Evolutionary conservation across 2,888 invertebrate species (phyloP).

Genomic region (Slavum lentiscoides): DNA sequence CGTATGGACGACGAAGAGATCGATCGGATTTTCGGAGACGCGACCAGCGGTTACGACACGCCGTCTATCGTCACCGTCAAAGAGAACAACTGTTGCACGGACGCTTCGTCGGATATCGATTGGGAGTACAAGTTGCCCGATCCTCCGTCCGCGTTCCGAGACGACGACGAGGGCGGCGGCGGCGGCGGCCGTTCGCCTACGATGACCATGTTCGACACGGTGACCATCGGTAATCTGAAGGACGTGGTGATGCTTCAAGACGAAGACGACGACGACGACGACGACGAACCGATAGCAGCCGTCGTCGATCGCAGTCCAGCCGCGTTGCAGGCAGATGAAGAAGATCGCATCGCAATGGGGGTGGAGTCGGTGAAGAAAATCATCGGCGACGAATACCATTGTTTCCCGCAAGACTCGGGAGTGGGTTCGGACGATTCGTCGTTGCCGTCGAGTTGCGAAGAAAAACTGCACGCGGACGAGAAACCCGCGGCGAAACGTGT

Average conservation of each 20-base stretch:
- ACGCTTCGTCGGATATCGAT: constrained; percentile 55
- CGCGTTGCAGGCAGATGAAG: not conserved
- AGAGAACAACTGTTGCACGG: constrained; percentile 12
- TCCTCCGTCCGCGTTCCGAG: constrained; percentile 62
- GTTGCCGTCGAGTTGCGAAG: constrained; percentile 53
- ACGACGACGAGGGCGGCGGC: constrained; percentile 46
- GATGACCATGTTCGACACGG: constrained; percentile 57
- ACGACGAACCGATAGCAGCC: not conserved
- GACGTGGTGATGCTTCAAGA: constrained; percentile 48
- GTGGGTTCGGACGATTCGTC: constrained; percentile 55
- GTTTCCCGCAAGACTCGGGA: constrained; percentile 54
- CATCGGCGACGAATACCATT: constrained; percentile 28
- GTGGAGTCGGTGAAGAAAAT: constrained; percentile 22
- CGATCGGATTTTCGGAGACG: constrained; percentile 57
- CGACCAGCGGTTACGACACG: constrained; percentile 57
- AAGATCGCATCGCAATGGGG: not conserved
- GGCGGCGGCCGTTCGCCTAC: constrained; percentile 55
- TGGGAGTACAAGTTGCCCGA: constrained; percentile 68
- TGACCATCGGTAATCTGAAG: constrained; percentile 57
- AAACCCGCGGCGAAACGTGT: constrained; percentile 8
- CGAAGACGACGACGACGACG: too few relatives aligned
- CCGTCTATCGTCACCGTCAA: constrained; percentile 30
- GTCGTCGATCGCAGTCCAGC: too few relatives aligned
- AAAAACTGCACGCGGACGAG: constrained; percentile 37
- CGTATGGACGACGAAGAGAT: constrained; percentile 57